Evolutionary conservation across 2,113 vertebrate genomes (phyloP), one percentile per base, ranked within the genome.

Genomic region (Leptosomus discolor): DNA sequence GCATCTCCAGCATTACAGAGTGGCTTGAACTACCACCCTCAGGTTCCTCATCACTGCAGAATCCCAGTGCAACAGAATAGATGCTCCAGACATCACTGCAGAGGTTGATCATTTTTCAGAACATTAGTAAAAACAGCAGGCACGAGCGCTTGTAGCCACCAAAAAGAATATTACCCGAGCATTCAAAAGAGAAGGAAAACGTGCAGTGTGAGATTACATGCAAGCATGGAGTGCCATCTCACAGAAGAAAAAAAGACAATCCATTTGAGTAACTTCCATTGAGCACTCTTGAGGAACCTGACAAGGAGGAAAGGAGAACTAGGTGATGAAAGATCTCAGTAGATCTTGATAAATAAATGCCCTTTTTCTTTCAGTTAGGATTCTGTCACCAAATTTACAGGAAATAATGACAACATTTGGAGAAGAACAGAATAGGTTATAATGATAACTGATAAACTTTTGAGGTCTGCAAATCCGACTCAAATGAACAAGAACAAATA

Each of bases 281-380:
- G 8, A 87, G 51, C 1, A 14, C 27, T 81, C 77, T 30, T 70
- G 43, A 94, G 56, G 54, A 92, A 86, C 36, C 56, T 89, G 39
- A 74, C 4, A 4, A 88, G 57, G 48, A 95, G 64, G 64, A 94
- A 90, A 90, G 57, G 56, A 81, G 73, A 92, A 86, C 56, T 83
- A 95, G 56, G 76, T 80, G 77, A 91, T 85, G 87, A 91, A 85
- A 46, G 12, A 85, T 90, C 94, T 94, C 58, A 75, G 24, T 43
- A 63, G 30, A 15, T 36, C 32, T 71, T 54, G n/a, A 70, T 19
- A 65, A 70, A 78, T 15, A 67, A 69, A 83, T 18, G 32, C 12
- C 12, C 9, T 51, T 74, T 63, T 29, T 45, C 54, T n/a, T 75
- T 73, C 60, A 75, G 60, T 63, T 43, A 70, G 23, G 32, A 89